These are phyloP conservation scores for Acleris holmiana DNA, from an alignment of 2,888 invertebrate genomes.

Conservation along the genomic window DNA sequence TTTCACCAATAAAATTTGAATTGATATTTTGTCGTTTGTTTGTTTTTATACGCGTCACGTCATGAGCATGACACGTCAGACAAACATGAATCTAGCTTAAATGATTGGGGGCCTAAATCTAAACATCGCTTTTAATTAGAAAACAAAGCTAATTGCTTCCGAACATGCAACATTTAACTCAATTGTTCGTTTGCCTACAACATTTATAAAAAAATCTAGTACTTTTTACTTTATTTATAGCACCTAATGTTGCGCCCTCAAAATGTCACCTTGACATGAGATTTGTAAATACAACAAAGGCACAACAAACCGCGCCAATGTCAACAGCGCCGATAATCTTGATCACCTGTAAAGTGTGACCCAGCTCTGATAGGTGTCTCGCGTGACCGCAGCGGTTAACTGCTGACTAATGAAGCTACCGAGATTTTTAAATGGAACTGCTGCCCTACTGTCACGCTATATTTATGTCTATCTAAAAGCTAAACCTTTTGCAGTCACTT, in stretches of 20 bases:
- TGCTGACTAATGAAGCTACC: constrained; percentile 22
- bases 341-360: constrained; percentile 26
- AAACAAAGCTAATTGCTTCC: too few species aligned
- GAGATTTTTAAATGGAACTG: constrained; percentile 24
- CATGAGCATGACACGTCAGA: too few species aligned
- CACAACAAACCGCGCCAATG: constrained; percentile 10
- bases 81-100: too few species aligned
- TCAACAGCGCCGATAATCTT: constrained; percentile 17
- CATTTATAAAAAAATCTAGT: not conserved
- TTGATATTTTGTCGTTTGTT: too few species aligned
- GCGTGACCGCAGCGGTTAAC: constrained; percentile 19
- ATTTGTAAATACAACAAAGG: constrained; percentile 9
- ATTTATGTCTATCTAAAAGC: constrained; percentile 19
- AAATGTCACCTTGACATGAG: constrained; percentile 11
- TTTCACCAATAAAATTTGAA: too few species aligned
- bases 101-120: too few species aligned
- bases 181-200: too few species aligned
- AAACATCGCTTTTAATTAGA: too few species aligned
- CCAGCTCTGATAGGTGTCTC: constrained; percentile 19
- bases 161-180: too few species aligned
- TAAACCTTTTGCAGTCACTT: constrained; percentile 8
- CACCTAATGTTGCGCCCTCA: not conserved
- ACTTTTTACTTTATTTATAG: not conserved
- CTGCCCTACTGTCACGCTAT: constrained; percentile 13
- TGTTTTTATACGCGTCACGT: too few species aligned